Base-by-base conservation (phyloP, 2,888 invertebrate genomes). In the Scaptomyza cyrtandrae region DNA sequence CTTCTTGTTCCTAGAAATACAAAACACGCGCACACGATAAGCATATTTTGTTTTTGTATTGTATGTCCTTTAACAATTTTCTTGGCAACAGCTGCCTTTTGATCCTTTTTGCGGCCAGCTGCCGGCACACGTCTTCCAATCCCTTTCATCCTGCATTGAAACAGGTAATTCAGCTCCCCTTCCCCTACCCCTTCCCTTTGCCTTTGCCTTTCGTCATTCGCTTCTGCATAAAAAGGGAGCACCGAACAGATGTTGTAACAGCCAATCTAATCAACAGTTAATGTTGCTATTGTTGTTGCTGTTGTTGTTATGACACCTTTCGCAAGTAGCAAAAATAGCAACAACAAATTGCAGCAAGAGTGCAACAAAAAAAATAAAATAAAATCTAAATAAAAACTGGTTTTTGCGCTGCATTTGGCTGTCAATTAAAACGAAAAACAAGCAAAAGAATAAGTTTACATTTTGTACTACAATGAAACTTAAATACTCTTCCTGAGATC, bases 261-360 rank as follows among this genome's bases (percentile, higher is more conserved):
- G 71, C 39, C 76, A 73, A 64, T 71, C 24, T 11, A 52, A 39
- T n/a, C 64, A 73, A 81, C 85, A 16, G 13, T 11, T 33, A 43
- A 43, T 24, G 27, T 54, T 71, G 58, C 46, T 43, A 52, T 27
- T 43, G 56, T 35, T 58, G 31, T 48, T 54, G 31, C 44, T 54
- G 58, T 57, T 67, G 69, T 54, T 70, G 73, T 77, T 83, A 75
- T 87, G 73, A 67, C 88, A 85, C 88, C 76, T 82, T 76, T 82
- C 35, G 80, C 66, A 67, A 86, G 65, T 60, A 63, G 80, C 68
- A 41, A 80, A 77, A 58, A 62, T n/a, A 10, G 43, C n/a, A 67
- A 61, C 19, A 49, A 48, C 44, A 33, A 48, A 48, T 48, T 45
- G 37, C 49, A 52, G 52, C 43, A 64, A 58, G 24, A 50, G 35